A percentile compares a stretch with the other conserved stretches of the same genome.
Evolutionary conservation across 2,797 vertebrate genomes (phyloP).

Genomic region (Bryconaethiops microstoma): DNA sequence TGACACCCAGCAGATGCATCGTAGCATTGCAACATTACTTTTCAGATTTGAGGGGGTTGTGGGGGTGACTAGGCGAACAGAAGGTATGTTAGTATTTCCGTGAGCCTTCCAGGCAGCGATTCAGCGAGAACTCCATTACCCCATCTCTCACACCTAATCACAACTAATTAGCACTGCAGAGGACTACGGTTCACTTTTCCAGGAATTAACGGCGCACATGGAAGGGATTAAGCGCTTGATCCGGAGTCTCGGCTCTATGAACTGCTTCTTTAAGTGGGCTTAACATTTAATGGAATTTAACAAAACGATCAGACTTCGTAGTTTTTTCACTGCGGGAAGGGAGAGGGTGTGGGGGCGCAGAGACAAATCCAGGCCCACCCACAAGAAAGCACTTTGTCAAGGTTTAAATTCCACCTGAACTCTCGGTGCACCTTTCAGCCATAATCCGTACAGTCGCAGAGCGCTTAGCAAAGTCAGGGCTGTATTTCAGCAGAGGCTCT

Average conservation of each 20-base stretch:
- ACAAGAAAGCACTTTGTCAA: slow-evolving; percentile 64
- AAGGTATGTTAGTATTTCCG: slow-evolving; percentile 3
- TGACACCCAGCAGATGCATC: slow-evolving; percentile 3
- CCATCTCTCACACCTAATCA: slow-evolving; percentile 42
- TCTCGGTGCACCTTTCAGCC: slow-evolving; percentile 63
- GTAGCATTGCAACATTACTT: not conserved
- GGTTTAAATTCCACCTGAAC: slow-evolving; percentile 64
- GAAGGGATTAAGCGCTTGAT: slow-evolving; percentile 74
- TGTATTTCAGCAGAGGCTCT: slow-evolving; percentile 21
- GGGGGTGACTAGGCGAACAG: not conserved
- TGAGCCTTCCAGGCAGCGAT: slow-evolving; percentile 3
- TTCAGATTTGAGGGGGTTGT: not conserved
- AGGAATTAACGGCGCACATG: slow-evolving; percentile 77
- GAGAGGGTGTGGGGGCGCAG: slow-evolving; percentile 57
- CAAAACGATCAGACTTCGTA: slow-evolving; percentile 67
- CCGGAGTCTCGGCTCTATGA: slow-evolving; percentile 62
- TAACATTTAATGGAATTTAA: slow-evolving; percentile 72
- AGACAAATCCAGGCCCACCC: slow-evolving; percentile 63
- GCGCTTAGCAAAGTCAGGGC: slow-evolving; percentile 24
- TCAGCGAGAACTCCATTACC: slow-evolving; percentile 20
- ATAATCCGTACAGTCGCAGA: slow-evolving; percentile 36
- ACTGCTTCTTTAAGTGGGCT: slow-evolving; percentile 65
- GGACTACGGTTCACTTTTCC: slow-evolving; percentile 57
- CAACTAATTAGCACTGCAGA: slow-evolving; percentile 55
- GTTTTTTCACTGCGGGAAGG: slow-evolving; percentile 45